Conservation (phyloP, 1,140 invertebrate species). For the Calliphora vicina region DNA sequence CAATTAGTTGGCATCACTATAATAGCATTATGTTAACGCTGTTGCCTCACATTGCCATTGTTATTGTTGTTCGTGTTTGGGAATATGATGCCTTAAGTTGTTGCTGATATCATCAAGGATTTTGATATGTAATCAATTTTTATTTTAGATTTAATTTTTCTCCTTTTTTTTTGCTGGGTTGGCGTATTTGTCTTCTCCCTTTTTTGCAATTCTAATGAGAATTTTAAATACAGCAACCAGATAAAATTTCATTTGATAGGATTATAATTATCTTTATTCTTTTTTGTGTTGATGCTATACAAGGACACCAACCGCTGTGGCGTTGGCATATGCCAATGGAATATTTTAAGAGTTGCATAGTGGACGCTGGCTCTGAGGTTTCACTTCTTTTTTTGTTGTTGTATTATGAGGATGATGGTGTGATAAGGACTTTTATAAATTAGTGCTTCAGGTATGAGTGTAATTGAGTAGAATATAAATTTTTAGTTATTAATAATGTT, state of each 20-base stretch:
- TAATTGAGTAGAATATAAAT: too few relatives aligned
- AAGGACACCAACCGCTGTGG: not conserved
- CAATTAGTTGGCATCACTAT: too few relatives aligned
- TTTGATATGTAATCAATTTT: constrained; percentile 28
- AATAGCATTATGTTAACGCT: too few relatives aligned
- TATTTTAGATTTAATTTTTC: not conserved
- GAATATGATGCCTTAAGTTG: not conserved
- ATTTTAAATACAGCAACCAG: not conserved
- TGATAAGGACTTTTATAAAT: too few relatives aligned
- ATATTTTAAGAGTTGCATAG: not conserved
- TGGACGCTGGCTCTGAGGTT: not conserved
- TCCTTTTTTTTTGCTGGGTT: not conserved
- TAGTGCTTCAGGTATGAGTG: too few relatives aligned
- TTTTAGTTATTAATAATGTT: too few relatives aligned
- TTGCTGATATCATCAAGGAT: constrained; percentile 17
- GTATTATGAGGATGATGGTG: too few relatives aligned
- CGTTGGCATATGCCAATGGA: not conserved
- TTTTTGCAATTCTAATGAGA: constrained; percentile 35
- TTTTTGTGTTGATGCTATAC: not conserved
- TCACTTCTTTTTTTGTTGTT: not conserved
- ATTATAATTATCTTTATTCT: constrained; percentile 23
- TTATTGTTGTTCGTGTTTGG: not conserved
- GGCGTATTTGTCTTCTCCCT: not conserved
- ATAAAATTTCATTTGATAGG: constrained; percentile 32
- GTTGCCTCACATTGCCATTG: not conserved